Percentiles rank a stretch among this genome's conserved stretches.
phyloP scores from a whole-genome alignment of 2,113 vertebrate species.

The Nicator chloris region DNA sequence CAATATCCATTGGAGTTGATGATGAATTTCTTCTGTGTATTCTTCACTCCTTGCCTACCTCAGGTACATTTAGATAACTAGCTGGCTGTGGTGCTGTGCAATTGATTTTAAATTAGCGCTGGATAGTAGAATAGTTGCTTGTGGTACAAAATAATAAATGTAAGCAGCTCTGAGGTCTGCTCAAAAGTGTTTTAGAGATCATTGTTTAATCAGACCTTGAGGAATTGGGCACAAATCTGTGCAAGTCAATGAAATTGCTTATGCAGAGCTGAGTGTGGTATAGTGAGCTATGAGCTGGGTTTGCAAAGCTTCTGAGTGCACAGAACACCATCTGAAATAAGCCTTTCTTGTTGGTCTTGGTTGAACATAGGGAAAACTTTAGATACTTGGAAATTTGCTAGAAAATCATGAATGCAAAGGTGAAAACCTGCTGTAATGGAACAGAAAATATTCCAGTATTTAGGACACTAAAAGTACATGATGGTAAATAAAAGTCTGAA shows the following conservation, averaged over 20 bases:
- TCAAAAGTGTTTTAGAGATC: not conserved
- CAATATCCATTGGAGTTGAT: not conserved
- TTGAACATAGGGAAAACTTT: not conserved
- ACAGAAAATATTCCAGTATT: not conserved
- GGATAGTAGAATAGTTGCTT: not conserved
- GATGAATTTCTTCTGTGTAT: not conserved
- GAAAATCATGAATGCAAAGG: not conserved
- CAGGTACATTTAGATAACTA: not conserved
- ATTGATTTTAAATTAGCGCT: conserved; percentile 8
- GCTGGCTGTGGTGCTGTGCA: not conserved
- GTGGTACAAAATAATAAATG: not conserved
- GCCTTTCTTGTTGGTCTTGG: not conserved
- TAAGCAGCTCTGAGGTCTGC: not conserved
- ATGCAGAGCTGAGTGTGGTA: not conserved
- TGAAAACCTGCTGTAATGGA: not conserved
- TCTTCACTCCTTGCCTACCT: not conserved
- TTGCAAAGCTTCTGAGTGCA: not conserved
- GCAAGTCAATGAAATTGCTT: not conserved
- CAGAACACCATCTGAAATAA: not conserved
- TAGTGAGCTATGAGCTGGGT: not conserved
- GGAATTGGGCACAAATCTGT: not conserved
- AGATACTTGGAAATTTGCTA: not conserved
- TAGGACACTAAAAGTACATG: not conserved
- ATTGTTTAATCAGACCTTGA: not conserved
- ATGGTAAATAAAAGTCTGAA: not conserved